Evolutionary conservation across 2,113 vertebrate species (phyloP).

Genomic region (Tringa solitaria): DNA sequence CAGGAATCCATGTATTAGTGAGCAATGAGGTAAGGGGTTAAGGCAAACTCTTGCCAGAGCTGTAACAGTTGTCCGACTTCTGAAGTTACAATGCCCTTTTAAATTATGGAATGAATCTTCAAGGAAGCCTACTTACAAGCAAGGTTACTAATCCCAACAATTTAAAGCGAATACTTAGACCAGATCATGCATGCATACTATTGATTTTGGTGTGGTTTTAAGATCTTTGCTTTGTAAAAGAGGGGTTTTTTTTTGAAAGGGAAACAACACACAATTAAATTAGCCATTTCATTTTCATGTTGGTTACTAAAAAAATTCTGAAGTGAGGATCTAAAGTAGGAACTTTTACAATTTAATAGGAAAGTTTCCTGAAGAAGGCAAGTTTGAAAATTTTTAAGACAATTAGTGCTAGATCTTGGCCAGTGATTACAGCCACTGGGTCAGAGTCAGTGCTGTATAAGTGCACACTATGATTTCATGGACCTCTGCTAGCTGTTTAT

Average conservation of each 20-base stretch:
- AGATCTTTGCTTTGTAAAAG: neutral
- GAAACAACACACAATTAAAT: neutral
- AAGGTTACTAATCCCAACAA: neutral
- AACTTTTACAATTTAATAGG: neutral
- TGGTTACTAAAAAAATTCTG: neutral
- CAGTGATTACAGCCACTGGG: neutral
- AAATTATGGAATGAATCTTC: neutral
- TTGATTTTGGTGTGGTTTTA: neutral
- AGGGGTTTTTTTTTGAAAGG: neutral
- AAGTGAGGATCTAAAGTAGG: neutral
- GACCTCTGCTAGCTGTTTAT: neutral
- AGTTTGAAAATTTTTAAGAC: neutral
- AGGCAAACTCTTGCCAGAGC: neutral
- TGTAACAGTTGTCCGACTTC: neutral
- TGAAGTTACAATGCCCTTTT: neutral
- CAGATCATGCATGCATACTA: neutral
- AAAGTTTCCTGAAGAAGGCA: neutral
- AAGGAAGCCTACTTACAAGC: neutral
- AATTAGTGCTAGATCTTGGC: neutral
- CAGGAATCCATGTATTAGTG: slow-evolving; percentile 89
- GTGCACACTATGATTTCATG: neutral
- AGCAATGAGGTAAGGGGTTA: slow-evolving; percentile 85
- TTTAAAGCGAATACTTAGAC: neutral
- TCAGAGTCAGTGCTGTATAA: neutral
- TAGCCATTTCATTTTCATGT: neutral